Evolutionary conservation across 2,888 invertebrate species (phyloP).

Genomic region (Andrena flavipes): DNA sequence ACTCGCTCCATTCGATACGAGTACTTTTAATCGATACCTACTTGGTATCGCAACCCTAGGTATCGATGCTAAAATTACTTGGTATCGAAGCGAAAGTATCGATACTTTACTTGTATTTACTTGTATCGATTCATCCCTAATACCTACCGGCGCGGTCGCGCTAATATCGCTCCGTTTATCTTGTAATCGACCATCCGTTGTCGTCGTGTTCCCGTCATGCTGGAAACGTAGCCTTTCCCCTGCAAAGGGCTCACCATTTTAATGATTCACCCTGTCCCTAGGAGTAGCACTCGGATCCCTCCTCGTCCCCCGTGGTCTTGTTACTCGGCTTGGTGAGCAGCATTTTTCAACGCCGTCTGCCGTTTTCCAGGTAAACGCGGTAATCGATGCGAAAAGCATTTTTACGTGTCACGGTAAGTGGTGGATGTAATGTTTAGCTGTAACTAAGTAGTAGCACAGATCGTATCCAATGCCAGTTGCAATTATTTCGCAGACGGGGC

Average conservation of each 20-base stretch:
- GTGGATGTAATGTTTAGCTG: slow-evolving; percentile 11
- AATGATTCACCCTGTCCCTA: neutral
- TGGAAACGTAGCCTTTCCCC: neutral
- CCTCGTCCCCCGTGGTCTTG: neutral
- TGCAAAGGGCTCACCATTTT: neutral
- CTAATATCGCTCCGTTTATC: slow-evolving; percentile 43
- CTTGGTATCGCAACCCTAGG: too few species aligned
- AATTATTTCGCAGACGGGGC: slow-evolving; percentile 14
- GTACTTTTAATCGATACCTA: too few species aligned
- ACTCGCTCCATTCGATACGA: too few species aligned
- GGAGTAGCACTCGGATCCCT: neutral
- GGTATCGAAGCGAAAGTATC: too few species aligned
- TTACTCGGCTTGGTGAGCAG: neutral
- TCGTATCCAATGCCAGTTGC: slow-evolving; percentile 15
- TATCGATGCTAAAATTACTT: too few species aligned
- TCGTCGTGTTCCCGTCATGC: neutral
- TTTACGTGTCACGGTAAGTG: slow-evolving; percentile 27
- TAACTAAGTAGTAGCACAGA: neutral
- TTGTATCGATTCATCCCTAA: too few species aligned
- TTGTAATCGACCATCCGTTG: slow-evolving; percentile 27
- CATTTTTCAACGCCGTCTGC: neutral
- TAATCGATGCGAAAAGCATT: neutral
- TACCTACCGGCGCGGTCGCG: slow-evolving; percentile 6
- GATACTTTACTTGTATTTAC: too few species aligned
- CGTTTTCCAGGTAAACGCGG: neutral